Conservation (phyloP, 2,797 vertebrate genomes). For the Pseudomugil gertrudae region DNA sequence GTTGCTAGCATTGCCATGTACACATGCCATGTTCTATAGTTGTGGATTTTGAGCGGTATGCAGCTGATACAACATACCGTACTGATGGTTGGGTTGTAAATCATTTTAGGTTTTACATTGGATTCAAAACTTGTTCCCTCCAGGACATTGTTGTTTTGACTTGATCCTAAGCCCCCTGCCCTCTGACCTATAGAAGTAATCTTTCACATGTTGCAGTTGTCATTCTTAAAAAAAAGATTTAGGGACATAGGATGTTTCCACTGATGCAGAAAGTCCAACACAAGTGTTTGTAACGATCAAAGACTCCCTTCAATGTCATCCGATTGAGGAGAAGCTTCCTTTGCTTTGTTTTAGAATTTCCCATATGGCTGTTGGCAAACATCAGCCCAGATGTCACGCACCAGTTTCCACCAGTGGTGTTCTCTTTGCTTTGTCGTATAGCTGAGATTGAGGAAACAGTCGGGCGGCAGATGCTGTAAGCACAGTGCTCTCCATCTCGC, state of each 20-base stretch:
- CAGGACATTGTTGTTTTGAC: not conserved
- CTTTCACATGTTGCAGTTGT: not conserved
- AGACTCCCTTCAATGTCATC: slow-evolving; percentile 10
- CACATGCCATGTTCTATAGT: too few relatives aligned
- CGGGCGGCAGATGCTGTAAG: slow-evolving; percentile 15
- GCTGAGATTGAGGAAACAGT: slow-evolving; percentile 34
- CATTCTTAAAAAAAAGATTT: not conserved
- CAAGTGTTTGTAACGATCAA: not conserved
- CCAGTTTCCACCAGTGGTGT: slow-evolving; percentile 23
- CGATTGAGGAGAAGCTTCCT: slow-evolving; percentile 18
- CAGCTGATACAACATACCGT: too few relatives aligned
- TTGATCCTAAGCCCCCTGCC: not conserved
- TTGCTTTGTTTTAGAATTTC: slow-evolving; percentile 4
- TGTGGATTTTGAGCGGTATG: too few relatives aligned
- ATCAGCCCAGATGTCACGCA: slow-evolving; percentile 40
- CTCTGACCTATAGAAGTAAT: not conserved
- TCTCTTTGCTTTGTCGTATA: slow-evolving; percentile 15
- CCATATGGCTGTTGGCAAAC: slow-evolving; percentile 17
- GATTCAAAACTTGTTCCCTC: not conserved
- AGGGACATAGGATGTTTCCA: not conserved
- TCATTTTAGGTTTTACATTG: too few relatives aligned
- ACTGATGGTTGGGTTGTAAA: too few relatives aligned
- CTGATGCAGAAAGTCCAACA: not conserved
- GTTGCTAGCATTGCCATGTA: too few relatives aligned
- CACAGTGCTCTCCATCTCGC: slow-evolving; percentile 7